Evolutionary conservation across 2,888 invertebrate species (phyloP), one percentile per base, ranked within the genome.

Genomic region (Bombyx huttoni): DNA sequence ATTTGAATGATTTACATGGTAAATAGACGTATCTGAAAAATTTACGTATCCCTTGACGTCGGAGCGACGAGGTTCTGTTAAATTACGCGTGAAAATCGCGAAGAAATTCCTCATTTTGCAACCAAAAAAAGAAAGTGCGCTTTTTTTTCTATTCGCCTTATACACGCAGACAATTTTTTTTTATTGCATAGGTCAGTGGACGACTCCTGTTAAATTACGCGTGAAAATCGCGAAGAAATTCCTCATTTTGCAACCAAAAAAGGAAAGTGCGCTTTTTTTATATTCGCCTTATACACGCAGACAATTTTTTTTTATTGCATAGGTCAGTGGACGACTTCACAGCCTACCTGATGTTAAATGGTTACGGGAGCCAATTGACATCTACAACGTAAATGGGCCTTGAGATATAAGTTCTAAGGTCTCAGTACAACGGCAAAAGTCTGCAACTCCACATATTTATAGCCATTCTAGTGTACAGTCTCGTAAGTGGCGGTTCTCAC

Each of bases 401-500:
- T n/a, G n/a, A n/a, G n/a, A n/a, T n/a, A n/a, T n/a, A n/a, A n/a
- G n/a, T n/a, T n/a, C n/a, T n/a, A n/a, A n/a, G n/a, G n/a, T n/a
- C n/a, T n/a, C n/a, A n/a, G n/a, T n/a, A n/a, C n/a, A n/a, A n/a
- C n/a, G n/a, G n/a, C n/a, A n/a, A n/a, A n/a, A n/a, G n/a, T n/a
- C n/a, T n/a, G 46, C 56, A 54, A 60, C 60, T 64, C 61, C 65
- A 69, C 68, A 69, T 78, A 76, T 75, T 74, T 75, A 69, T 69
- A 68, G 67, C 66, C 63, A 62, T 68, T 68, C 68, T 56, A 33
- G 49, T 48, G 50, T 50, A 48, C 47, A 52, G 50, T 52, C 58
- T 63, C 73, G 69, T 78, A 78, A 83, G 79, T 79, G 77, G 78
- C 73, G 75, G 67, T 76, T 78, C 78, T 73, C 81, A 72, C 70